Conservation (phyloP, 2,797 vertebrate species). For the Arvicola amphibius region DNA sequence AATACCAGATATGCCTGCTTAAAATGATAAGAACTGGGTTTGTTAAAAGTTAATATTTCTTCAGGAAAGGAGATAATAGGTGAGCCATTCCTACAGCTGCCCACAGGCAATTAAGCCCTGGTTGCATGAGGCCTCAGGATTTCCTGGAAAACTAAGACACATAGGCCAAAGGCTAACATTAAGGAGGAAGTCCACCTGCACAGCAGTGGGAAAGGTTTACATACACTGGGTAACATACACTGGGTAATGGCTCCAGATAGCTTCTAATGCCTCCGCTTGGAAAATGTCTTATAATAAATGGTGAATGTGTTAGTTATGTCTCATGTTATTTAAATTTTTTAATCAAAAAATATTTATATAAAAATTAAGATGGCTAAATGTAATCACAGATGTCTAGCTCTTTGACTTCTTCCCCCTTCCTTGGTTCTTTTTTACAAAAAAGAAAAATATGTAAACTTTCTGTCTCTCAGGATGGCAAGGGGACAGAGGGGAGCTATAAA, state of each 20-base stretch:
- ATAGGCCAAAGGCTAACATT: not conserved
- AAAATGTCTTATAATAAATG: not conserved
- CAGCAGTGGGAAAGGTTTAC: not conserved
- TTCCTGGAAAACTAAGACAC: not conserved
- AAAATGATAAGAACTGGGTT: too few species aligned
- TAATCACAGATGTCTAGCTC: not conserved
- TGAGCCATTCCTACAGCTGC: too few species aligned
- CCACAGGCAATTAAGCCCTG: not conserved
- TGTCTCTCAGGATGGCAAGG: too few species aligned
- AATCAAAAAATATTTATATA: not conserved
- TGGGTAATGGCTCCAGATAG: not conserved
- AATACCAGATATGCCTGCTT: not conserved
- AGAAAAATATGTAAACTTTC: not conserved
- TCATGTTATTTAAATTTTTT: not conserved
- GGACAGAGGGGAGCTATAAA: too few species aligned
- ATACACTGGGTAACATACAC: too few species aligned
- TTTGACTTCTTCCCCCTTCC: not conserved
- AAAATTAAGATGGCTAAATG: not conserved
- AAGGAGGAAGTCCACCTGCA: too few species aligned
- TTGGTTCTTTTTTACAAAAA: not conserved
- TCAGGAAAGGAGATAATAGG: not conserved
- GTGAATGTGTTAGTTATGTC: not conserved
- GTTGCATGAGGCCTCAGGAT: too few species aligned
- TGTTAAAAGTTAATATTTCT: not conserved
- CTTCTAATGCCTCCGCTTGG: not conserved